Evolutionary conservation across 2,888 invertebrate species (phyloP), one percentile per base, ranked within the genome.

Genomic region (Ametastegia equiseti): DNA sequence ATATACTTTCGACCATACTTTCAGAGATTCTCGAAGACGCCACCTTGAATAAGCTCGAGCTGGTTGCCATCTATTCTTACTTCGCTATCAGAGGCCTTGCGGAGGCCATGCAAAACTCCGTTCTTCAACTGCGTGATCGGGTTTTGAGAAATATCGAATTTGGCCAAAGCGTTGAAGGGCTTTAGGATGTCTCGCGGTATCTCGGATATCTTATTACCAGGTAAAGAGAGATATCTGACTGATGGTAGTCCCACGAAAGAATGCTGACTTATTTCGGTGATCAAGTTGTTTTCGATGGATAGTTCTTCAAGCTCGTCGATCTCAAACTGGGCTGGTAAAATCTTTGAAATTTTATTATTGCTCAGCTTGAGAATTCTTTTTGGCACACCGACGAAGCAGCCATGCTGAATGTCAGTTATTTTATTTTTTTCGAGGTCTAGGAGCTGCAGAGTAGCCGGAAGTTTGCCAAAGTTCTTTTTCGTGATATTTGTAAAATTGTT

Each of bases 111-210:
- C 27, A 88, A 84, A 9, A 86, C 87, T 0, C 88, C 88, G 67
- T 88, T 88, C 13, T 91, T 88, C 23, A 93, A 84, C 0, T 80
- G 83, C n/a, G 85, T 85, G 23, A 93, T 88, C 6, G 91, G 87
- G 86, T 93, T 93, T 73, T 88, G 88, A 1, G 92, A 91, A 80
- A 93, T 88, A 85, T 92, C 90, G 36, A 93, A 84, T 82, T 87
- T 89, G 81, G 88, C 90, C 36, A 93, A 85, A 82, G 89, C 90
- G 30, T 87, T 90, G 77, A 92, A 83, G 80, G 92, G 92, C 81
- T 92, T 92, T 82, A 92, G 92, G 2, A 92, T 89, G 78, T 92
- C 92, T 84, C 88, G 23, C 54, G 54, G 54, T 54, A 54, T 54
- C 9, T 54, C 54, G 19, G 54, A 23, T 23, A 54, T 54, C 3